phyloP scores from a whole-genome alignment of 2,888 invertebrate genomes.

The Troides aeacus region DNA sequence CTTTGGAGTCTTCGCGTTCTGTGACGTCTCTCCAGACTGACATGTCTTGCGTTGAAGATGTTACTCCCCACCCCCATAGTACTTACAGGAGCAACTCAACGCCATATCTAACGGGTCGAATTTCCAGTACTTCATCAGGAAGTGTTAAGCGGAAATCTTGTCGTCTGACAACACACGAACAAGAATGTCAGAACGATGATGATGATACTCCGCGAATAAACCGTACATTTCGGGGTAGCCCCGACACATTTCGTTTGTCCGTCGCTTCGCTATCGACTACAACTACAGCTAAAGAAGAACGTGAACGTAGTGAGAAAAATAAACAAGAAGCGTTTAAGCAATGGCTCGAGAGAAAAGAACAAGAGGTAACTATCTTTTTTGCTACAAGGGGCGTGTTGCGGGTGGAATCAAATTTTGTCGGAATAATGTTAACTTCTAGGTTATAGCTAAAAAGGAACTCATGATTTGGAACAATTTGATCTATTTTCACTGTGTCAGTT shows the following conservation, averaged over 20 bases:
- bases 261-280: conserved; percentile 70
- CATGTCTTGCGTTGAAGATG: conserved; percentile 53
- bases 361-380: conserved; percentile 50
- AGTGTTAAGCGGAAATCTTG: conserved; percentile 69
- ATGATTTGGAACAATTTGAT: too few relatives aligned
- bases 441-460: too few relatives aligned
- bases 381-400: too few relatives aligned
- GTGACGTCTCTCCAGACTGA: conserved; percentile 65
- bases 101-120: conserved; percentile 63
- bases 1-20: conserved; percentile 64
- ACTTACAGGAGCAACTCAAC: conserved; percentile 69
- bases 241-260: conserved; percentile 70
- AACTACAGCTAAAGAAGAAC: conserved; percentile 68
- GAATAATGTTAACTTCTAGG: too few relatives aligned
- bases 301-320: conserved; percentile 65
- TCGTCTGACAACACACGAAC: conserved; percentile 44
- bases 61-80: conserved; percentile 72
- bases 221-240: conserved; percentile 62
- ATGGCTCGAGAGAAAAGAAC: conserved; percentile 70
- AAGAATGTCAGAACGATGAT: conserved; percentile 34
- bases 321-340: conserved; percentile 66
- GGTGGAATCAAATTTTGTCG: too few relatives aligned
- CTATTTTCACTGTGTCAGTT: too few relatives aligned
- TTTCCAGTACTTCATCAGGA: conserved; percentile 56
- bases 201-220: conserved; percentile 58